Conservation (phyloP, 2,113 vertebrate species). For the Siniperca chuatsi region DNA sequence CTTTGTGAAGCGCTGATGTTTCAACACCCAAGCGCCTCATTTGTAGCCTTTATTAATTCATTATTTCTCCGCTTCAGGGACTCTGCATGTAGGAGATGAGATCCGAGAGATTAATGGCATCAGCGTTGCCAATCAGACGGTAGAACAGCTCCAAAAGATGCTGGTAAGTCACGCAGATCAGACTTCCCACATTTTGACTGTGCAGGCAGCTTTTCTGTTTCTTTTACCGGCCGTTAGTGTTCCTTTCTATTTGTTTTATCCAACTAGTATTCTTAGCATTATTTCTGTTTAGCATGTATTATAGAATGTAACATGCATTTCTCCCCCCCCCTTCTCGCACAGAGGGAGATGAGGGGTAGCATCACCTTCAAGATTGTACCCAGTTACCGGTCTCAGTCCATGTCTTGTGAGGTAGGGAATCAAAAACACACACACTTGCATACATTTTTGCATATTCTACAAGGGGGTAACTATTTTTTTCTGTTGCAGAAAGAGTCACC, state of each 20-base stretch:
- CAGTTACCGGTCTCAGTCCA: constrained; percentile 95
- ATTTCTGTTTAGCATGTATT: neutral
- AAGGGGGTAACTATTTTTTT: neutral
- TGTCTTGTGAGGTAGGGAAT: constrained; percentile 93
- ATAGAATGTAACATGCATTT: neutral
- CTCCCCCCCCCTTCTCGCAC: constrained; percentile 13
- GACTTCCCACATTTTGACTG: neutral
- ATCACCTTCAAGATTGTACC: constrained; percentile 99
- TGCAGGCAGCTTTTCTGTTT: neutral
- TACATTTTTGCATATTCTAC: neutral
- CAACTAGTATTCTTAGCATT: neutral
- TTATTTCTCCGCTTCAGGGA: constrained; percentile 84
- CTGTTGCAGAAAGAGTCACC: constrained; percentile 82
- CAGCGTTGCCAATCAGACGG: constrained; percentile 98
- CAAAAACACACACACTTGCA: neutral
- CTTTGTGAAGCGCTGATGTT: neutral
- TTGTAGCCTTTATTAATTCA: constrained; percentile 22
- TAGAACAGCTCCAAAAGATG: constrained; percentile 99
- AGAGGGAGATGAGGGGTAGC: constrained; percentile 99
- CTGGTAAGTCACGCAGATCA: constrained; percentile 86
- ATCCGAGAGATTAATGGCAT: constrained; percentile 98
- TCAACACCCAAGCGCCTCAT: constrained; percentile 16
- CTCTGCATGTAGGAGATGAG: constrained; percentile 98
- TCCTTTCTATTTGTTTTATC: neutral
- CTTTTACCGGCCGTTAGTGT: neutral